These are phyloP conservation scores for Amblyraja radiata DNA, from an alignment of 2,797 vertebrate species.

Conservation along the genomic window DNA sequence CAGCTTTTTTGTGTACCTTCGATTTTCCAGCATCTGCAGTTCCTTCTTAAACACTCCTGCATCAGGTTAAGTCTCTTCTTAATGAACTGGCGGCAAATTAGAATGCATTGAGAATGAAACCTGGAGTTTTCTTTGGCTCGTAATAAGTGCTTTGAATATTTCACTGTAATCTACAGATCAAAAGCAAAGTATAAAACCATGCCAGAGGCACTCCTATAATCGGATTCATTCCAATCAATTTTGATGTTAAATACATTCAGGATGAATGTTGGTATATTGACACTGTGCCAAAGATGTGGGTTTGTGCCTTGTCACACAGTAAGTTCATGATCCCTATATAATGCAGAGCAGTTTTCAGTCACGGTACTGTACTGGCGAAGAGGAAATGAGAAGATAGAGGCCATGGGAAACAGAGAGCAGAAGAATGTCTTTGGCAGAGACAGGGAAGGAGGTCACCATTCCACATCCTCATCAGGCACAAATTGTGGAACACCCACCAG, in stretches of 20 bases:
- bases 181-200: neutral
- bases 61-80: neutral
- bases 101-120: neutral
- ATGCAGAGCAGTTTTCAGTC: neutral
- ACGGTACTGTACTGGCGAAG: neutral
- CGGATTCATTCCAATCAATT: neutral
- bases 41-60: neutral
- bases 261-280: neutral
- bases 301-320: neutral
- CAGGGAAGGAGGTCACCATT: neutral
- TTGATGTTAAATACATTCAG: neutral
- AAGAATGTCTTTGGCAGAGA: neutral
- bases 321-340: neutral
- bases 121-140: neutral
- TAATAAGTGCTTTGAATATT: neutral
- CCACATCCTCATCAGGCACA: neutral
- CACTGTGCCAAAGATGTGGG: neutral
- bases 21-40: too few relatives aligned
- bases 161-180: neutral
- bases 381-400: neutral
- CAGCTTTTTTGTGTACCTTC: too few relatives aligned
- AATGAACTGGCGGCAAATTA: neutral
- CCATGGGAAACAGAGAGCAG: neutral
- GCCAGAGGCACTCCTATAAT: neutral
- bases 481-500: neutral